Percentiles rank a stretch among this genome's conserved stretches.
Conservation (phyloP, 2,113 vertebrate genomes). For the Tylochromis polylepis region DNA sequence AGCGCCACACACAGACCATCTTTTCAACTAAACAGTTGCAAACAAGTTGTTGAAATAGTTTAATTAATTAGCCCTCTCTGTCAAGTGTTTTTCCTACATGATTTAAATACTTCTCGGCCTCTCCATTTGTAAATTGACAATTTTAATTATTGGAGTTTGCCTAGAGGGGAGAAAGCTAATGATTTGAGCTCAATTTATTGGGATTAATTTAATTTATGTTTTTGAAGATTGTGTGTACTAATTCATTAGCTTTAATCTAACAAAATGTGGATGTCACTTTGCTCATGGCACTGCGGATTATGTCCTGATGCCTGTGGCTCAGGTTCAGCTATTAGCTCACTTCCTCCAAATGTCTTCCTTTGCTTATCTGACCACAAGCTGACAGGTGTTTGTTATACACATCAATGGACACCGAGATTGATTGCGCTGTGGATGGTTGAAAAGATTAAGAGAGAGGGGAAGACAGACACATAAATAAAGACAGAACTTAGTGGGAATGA, state of each 20-base stretch:
- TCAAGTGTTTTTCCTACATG: constrained; percentile 11
- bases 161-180: constrained; percentile 17
- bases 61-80: constrained; percentile 4
- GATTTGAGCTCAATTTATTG: constrained; percentile 31
- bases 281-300: constrained; percentile 1
- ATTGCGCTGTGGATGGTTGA: background rate
- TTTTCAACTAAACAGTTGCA: background rate
- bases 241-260: constrained; percentile 48
- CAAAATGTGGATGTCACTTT: constrained; percentile 18
- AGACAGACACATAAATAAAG: constrained; percentile 41
- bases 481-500: constrained; percentile 1
- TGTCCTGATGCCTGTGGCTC: background rate
- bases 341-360: constrained; percentile 3
- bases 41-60: constrained; percentile 17
- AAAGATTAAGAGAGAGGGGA: constrained; percentile 34
- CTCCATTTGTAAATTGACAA: constrained; percentile 41
- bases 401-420: constrained; percentile 22
- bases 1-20: background rate
- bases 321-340: background rate
- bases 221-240: constrained; percentile 29
- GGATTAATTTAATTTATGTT: constrained; percentile 42
- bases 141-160: constrained; percentile 37
- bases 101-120: constrained; percentile 14
- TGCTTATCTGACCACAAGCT: constrained; percentile 26
- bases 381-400: constrained; percentile 37